Base-by-base conservation (phyloP, 2,888 invertebrate genomes). In the Sarcophaga carnaria region DNA sequence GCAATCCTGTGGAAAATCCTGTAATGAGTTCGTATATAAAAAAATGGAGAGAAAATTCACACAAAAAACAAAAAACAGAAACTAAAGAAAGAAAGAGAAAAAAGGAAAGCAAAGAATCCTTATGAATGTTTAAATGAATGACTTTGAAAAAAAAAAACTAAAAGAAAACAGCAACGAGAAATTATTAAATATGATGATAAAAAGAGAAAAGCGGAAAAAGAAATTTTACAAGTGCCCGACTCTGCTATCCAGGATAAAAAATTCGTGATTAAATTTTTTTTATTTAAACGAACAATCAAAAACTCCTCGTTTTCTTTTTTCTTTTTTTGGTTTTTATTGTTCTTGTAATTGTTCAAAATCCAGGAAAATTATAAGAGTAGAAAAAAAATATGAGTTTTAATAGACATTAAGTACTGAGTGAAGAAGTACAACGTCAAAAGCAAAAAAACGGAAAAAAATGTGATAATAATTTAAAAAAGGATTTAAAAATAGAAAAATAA, bases 1-100 rank as follows among this genome's bases (percentile, higher is more conserved):
- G 88, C 88, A 89, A 89, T 89, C 89, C 89, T 80, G 84, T 88
- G 88, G 89, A 88, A 90, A 89, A 88, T 89, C 70, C 91, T 90
- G 89, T 86, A 91, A 90, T 88, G 88, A 88, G 83, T 84, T 87
- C 85, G 85, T 83, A 64, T 86, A 64, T 49, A 72, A 83, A 81
- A 72, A 4, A 70, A 82, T 22, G 66, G 63, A 25, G 22, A 14
- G 49, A 22, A n/a, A 17, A 45, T 37, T 37, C 37, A 37, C 37
- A 8, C 8, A 37, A 37, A 37, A 37, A 8, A 37, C 0, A 27
- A 37, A 37, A 2, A 37, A 37, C 37, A 37, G 37, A 37, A 37
- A 75, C 81, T 71, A 64, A 85, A 86, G 81, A 64, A 88, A 59
- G 62, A 72, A 83, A 81, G 70, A 67, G 70, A 67, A n/a, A 3